Base-by-base conservation (phyloP, 2,113 vertebrate genomes). In the Semicossyphus pulcher region DNA sequence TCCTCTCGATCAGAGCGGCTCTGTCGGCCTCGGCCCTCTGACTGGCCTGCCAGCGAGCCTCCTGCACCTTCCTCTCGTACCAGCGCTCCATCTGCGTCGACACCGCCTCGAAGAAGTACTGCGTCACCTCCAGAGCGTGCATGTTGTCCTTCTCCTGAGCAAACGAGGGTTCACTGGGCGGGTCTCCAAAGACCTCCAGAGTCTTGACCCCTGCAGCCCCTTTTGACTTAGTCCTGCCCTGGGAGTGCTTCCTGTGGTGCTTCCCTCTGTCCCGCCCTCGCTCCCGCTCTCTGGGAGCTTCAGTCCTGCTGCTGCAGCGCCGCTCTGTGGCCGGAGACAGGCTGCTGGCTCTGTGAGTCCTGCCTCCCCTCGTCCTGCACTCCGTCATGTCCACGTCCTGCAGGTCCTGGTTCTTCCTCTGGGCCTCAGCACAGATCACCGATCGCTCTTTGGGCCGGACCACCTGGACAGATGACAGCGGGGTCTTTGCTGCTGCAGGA, bases 41-140 rank as follows among this genome's bases (percentile, higher is more conserved):
- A 36, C 92, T 92, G 0, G 96, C 96, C 85, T 97, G 96, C 87
- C 92, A 92, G 15, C 93, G 94, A 1, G 96, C 96, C 88, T 98
- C 97, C 48, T 98, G 94, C 58, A 98, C 96, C 92, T 98, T 99
- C 67, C 96, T 93, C 41, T 98, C 96, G 0, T 99, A 99, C 97
- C 97, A 99, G 88, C 95, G 96, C 90, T 99, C 97, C 97, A 99
- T 97, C 92, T 99, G 97, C 0, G 94, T 94, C 3, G 97, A 97
- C 72, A 98, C 96, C 0, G 97, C 95, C 92, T 99, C 96, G 0
- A 99, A 98, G 86, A 98, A 98, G 82, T 95, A 96, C 93, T 99
- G 97, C 0, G 97, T 98, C 26, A 98, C 95, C 93, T 99, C 96
- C 82, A 97, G 89, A 0, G 97, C 96, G 28, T 97, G 96, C 59